Conservation (phyloP, 2,888 invertebrate species). For the Hypercompe scribonia region DNA sequence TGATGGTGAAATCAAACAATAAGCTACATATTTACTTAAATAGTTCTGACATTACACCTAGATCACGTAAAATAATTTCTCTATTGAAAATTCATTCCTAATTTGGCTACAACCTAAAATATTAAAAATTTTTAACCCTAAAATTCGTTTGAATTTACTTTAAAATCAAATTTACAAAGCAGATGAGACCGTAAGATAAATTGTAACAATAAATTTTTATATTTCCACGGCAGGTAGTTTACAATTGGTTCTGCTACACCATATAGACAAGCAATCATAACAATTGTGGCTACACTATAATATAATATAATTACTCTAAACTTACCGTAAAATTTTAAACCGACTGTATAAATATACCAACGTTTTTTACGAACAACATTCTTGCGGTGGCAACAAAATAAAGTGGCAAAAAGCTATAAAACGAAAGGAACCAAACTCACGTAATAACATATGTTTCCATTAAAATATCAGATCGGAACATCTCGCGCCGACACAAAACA, state of each 20-base stretch:
- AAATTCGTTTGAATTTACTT: not conserved
- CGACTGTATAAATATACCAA: slow-evolving; percentile 15
- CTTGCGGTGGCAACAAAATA: slow-evolving; percentile 58
- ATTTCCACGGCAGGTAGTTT: slow-evolving; percentile 5
- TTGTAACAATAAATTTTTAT: not conserved
- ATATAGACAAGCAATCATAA: slow-evolving; percentile 15
- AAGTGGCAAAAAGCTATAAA: slow-evolving; percentile 77
- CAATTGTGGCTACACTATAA: slow-evolving; percentile 32
- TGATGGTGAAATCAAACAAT: not conserved
- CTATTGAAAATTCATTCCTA: not conserved
- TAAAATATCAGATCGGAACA: slow-evolving; percentile 75
- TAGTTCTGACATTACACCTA: not conserved
- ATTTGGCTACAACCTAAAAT: not conserved
- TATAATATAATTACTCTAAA: slow-evolving; percentile 21
- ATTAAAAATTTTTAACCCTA: not conserved
- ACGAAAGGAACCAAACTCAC: slow-evolving; percentile 62
- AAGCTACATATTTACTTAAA: not conserved
- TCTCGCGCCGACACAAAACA: slow-evolving; percentile 71
- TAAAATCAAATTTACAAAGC: not conserved
- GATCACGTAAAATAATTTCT: not conserved
- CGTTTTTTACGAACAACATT: slow-evolving; percentile 44
- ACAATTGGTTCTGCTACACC: slow-evolving; percentile 28
- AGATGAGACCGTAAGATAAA: not conserved
- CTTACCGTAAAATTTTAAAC: slow-evolving; percentile 20
- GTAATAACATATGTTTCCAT: slow-evolving; percentile 75